Evolutionary conservation across 2,797 vertebrate genomes (phyloP).

Genomic region (Eutrigla gurnardus): DNA sequence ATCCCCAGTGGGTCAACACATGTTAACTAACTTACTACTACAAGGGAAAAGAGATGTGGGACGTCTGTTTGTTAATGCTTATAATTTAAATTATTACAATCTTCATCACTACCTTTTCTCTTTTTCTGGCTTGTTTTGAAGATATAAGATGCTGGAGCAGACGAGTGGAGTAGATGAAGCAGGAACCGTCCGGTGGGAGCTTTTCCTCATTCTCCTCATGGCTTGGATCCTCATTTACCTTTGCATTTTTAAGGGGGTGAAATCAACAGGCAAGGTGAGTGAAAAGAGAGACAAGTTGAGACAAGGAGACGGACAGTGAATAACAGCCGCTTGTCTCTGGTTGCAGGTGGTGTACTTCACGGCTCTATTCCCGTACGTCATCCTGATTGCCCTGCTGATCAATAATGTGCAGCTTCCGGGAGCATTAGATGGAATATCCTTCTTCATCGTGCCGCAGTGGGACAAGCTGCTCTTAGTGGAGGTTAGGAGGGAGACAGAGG

Average conservation of each 20-base stretch:
- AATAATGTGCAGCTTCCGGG: slow-evolving; percentile 86
- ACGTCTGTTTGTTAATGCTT: not conserved
- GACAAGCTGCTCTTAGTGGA: slow-evolving; percentile 78
- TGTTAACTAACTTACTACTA: not conserved
- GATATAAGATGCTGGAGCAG: slow-evolving; percentile 81
- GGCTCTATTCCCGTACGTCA: slow-evolving; percentile 83
- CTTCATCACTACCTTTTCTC: not conserved
- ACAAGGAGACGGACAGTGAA: not conserved
- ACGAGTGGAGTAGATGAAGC: slow-evolving; percentile 77
- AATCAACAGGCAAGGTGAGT: slow-evolving; percentile 85
- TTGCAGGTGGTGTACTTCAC: slow-evolving; percentile 86
- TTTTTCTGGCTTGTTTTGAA: slow-evolving; percentile 40
- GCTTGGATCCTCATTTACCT: slow-evolving; percentile 85
- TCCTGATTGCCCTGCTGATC: slow-evolving; percentile 83
- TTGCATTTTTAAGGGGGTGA: slow-evolving; percentile 87
- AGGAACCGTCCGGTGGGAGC: slow-evolving; percentile 82
- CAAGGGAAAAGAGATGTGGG: not conserved
- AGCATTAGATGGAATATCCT: slow-evolving; percentile 80
- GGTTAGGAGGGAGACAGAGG: slow-evolving; percentile 58
- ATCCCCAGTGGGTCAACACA: slow-evolving; percentile 2
- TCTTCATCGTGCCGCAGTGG: slow-evolving; percentile 85
- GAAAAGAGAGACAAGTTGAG: not conserved
- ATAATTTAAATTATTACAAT: not conserved
- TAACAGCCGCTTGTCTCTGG: slow-evolving; percentile 7
- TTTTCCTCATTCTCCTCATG: slow-evolving; percentile 81